These are phyloP conservation scores for Pelobates cultripes DNA, from an alignment of 2,797 vertebrate species.

Conservation along the genomic window DNA sequence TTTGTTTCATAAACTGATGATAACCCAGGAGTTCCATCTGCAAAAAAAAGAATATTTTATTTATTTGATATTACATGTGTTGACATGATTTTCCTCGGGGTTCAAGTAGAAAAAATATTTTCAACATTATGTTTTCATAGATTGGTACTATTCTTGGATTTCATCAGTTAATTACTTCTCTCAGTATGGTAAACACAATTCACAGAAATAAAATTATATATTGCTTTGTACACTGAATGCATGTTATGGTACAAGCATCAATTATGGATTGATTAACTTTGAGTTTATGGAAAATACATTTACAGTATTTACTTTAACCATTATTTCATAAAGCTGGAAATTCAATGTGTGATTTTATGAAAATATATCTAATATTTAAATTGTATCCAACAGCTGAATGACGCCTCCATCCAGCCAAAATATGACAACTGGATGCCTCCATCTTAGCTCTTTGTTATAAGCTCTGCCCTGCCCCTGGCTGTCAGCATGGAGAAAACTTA, in stretches of 20 bases:
- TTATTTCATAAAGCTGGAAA: slow-evolving; percentile 2
- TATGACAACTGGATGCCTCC: too few relatives aligned
- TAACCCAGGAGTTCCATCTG: slow-evolving; percentile 17
- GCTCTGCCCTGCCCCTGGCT: too few relatives aligned
- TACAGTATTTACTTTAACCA: background rate
- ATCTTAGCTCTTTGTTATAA: too few relatives aligned
- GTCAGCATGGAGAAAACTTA: too few relatives aligned
- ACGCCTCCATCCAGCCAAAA: too few relatives aligned
- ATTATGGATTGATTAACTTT: slow-evolving; percentile 12
- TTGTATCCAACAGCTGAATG: too few relatives aligned
- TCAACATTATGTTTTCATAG: slow-evolving; percentile 3
- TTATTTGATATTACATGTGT: background rate
- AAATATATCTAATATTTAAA: too few relatives aligned
- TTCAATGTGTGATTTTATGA: background rate
- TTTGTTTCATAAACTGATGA: slow-evolving; percentile 37
- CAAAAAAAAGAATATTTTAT: background rate
- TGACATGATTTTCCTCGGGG: background rate
- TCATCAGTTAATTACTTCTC: slow-evolving; percentile 24
- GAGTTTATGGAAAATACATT: slow-evolving; percentile 12
- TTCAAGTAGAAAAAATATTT: slow-evolving; percentile 6
- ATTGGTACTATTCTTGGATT: slow-evolving; percentile 8
- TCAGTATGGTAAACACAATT: slow-evolving; percentile 28
- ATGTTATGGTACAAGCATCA: slow-evolving; percentile 11
- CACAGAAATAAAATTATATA: slow-evolving; percentile 32
- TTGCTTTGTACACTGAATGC: slow-evolving; percentile 17